phyloP scores from a whole-genome alignment of 2,888 invertebrate genomes.

The Drosophila testacea region DNA sequence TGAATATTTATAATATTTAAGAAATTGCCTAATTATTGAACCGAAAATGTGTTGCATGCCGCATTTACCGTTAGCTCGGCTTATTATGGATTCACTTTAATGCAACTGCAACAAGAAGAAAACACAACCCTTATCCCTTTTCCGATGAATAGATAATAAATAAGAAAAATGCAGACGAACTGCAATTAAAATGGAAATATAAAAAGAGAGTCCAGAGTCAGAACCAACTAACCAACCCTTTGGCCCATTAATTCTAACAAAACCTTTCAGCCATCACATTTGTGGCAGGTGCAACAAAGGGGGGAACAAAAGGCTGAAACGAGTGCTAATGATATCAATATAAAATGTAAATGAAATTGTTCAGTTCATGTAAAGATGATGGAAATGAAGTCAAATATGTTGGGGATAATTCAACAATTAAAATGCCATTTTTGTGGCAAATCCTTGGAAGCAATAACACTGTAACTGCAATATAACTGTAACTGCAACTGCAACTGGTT shows the following conservation, averaged over 20 bases:
- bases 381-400: not conserved
- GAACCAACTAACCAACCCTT: constrained; percentile 35
- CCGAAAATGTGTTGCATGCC: constrained; percentile 18
- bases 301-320: constrained; percentile 6
- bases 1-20: constrained; percentile 10
- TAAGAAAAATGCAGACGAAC: constrained; percentile 42
- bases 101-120: constrained; percentile 23
- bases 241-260: constrained; percentile 57
- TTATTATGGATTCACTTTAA: constrained; percentile 41
- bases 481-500: constrained; percentile 48
- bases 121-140: constrained; percentile 45
- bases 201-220: constrained; percentile 3
- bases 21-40: constrained; percentile 19
- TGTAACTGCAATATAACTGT: constrained; percentile 47
- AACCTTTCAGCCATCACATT: constrained; percentile 58
- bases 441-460: constrained; percentile 49
- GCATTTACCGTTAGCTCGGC: constrained; percentile 32
- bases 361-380: constrained; percentile 7
- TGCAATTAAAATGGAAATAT: constrained; percentile 57
- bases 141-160: constrained; percentile 73
- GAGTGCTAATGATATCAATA: constrained; percentile 56
- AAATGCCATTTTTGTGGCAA: constrained; percentile 70
- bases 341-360: constrained; percentile 38
- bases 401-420: constrained; percentile 59
- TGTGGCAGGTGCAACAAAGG: constrained; percentile 52